Percentiles rank a stretch among this genome's conserved stretches.
Conservation (phyloP, 2,797 vertebrate genomes). For the Apogon talboti region DNA sequence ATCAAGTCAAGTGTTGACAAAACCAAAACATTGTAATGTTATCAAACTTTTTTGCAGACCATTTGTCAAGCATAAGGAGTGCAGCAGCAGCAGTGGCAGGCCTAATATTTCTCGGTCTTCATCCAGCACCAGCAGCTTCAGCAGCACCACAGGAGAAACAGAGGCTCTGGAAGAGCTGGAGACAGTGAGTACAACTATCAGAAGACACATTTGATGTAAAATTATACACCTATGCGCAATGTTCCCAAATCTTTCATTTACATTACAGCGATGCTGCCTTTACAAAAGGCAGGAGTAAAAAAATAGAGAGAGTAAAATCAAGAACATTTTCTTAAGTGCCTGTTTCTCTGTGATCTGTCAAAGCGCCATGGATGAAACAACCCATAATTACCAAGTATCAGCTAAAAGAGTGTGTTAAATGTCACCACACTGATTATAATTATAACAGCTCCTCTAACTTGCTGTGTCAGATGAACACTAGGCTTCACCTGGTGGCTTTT, state of each 20-base stretch:
- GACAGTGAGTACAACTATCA: conserved; percentile 67
- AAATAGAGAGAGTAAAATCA: background rate
- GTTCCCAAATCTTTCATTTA: background rate
- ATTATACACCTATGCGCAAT: too few species aligned
- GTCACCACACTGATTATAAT: conserved; percentile 33
- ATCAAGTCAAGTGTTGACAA: too few species aligned
- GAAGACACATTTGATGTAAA: background rate
- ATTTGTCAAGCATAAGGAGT: conserved; percentile 92
- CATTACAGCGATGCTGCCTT: too few species aligned
- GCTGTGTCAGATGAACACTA: conserved; percentile 3
- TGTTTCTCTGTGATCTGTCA: background rate
- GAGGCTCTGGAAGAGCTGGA: conserved; percentile 94
- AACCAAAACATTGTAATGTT: background rate
- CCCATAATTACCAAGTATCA: conserved; percentile 29
- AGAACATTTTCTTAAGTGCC: background rate
- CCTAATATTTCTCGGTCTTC: conserved; percentile 96
- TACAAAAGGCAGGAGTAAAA: too few species aligned
- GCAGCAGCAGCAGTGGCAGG: conserved; percentile 73
- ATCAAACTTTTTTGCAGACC: conserved; percentile 77
- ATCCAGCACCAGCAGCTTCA: conserved; percentile 98
- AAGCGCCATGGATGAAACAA: conserved; percentile 1
- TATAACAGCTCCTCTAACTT: conserved; percentile 28
- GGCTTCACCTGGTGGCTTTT: conserved; percentile 13
- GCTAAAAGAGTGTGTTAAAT: conserved; percentile 15
- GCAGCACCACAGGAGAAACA: conserved; percentile 93